These are phyloP conservation scores for Dendropsophus ebraccatus DNA, from an alignment of 2,113 vertebrate species.

Conservation along the genomic window DNA sequence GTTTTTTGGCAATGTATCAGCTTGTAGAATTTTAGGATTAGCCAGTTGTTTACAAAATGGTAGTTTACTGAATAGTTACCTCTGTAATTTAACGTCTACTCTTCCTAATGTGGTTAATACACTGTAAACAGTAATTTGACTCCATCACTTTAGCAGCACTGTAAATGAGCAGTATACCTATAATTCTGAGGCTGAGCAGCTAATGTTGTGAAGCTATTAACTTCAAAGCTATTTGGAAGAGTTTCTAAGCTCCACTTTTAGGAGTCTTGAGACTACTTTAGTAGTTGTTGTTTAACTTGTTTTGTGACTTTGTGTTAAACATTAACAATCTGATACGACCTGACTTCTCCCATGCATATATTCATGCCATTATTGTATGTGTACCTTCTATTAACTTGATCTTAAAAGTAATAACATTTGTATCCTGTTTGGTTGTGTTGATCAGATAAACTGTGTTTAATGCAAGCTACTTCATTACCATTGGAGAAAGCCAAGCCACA, in stretches of 20 bases:
- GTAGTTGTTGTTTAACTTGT: conserved; percentile 48
- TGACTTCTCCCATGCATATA: neutral
- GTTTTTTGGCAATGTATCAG: no score
- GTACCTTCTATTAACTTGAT: neutral
- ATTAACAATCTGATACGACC: conserved; percentile 31
- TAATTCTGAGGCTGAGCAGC: conserved; percentile 24
- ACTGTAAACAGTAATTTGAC: neutral
- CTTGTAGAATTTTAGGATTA: neutral
- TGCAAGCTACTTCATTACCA: no score
- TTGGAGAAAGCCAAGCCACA: no score
- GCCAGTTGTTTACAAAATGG: neutral
- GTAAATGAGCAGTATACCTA: conserved; percentile 16
- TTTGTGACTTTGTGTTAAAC: conserved; percentile 44
- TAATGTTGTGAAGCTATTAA: neutral
- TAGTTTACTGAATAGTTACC: neutral
- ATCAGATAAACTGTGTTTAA: no score
- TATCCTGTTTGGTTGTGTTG: neutral
- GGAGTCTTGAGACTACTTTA: conserved; percentile 33
- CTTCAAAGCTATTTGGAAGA: conserved; percentile 41
- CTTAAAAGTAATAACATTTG: neutral
- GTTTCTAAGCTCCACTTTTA: conserved; percentile 38
- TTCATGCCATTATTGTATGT: neutral
- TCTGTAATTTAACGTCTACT: neutral
- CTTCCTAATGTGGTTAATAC: neutral
- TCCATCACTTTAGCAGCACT: neutral